A percentile compares a stretch with the other conserved stretches of the same genome.
These are phyloP conservation scores for Troides aeacus DNA, from an alignment of 2,888 invertebrate species.

Conservation along the genomic window DNA sequence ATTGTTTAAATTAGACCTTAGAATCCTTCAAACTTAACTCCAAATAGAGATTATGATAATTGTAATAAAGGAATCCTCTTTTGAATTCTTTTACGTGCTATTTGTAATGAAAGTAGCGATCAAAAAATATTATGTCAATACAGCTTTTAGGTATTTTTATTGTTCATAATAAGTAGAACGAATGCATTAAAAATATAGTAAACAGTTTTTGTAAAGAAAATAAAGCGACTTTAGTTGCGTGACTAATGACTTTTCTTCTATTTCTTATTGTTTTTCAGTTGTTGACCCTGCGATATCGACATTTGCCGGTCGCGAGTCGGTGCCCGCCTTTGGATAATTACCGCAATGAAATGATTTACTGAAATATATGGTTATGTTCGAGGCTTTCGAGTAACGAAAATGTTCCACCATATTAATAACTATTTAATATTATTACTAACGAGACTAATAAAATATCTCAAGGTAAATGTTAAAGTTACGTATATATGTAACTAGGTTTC, in stretches of 20 bases:
- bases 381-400: constrained; percentile 27
- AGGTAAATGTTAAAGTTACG: too few relatives aligned
- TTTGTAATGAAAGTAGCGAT: background rate
- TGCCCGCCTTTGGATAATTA: constrained; percentile 54
- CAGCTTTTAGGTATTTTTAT: constrained; percentile 27
- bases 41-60: too few relatives aligned
- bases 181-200: constrained; percentile 44
- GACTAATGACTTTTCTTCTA: constrained; percentile 73
- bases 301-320: constrained; percentile 51
- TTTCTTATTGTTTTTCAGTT: constrained; percentile 76
- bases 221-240: constrained; percentile 56
- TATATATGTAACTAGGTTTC: too few relatives aligned
- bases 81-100: background rate
- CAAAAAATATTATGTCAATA: constrained; percentile 11
- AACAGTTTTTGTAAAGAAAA: constrained; percentile 33
- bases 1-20: background rate
- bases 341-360: constrained; percentile 67
- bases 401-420: constrained; percentile 11
- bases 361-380: constrained; percentile 49
- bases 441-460: background rate
- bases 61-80: background rate
- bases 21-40: too few relatives aligned
- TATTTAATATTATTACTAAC: background rate
- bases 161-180: constrained; percentile 30
- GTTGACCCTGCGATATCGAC: constrained; percentile 71